Conservation (phyloP, 2,797 vertebrate species). For the Spinus pinus region DNA sequence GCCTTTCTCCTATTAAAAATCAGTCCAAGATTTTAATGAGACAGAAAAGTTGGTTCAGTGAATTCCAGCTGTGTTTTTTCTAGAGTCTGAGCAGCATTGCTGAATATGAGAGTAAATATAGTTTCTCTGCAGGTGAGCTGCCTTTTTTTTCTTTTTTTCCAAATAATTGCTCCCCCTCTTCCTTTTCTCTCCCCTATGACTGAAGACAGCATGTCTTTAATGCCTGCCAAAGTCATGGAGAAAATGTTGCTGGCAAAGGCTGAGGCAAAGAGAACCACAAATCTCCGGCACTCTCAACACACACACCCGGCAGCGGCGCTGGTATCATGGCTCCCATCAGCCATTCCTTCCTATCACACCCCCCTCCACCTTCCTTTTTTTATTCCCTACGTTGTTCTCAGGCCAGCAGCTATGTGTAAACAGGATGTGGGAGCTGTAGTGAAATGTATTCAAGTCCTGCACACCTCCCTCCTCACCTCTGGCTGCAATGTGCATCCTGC, state of each 20-base stretch:
- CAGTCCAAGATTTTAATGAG: not conserved
- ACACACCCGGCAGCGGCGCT: not conserved
- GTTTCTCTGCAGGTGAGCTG: not conserved
- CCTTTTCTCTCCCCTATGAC: not conserved
- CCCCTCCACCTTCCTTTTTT: constrained; percentile 16
- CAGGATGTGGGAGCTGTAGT: constrained; percentile 56
- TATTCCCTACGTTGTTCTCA: constrained; percentile 12
- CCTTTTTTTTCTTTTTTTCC: not conserved
- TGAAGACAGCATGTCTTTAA: not conserved
- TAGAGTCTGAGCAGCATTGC: not conserved
- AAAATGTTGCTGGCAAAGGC: not conserved
- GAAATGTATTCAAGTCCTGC: constrained; percentile 14
- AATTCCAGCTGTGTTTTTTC: not conserved
- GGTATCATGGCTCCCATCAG: not conserved
- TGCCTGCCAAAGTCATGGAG: not conserved
- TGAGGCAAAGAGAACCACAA: constrained; percentile 41
- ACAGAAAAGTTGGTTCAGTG: constrained; percentile 7
- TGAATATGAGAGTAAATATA: not conserved
- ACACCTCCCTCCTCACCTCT: constrained; percentile 59
- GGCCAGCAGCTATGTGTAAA: constrained; percentile 19
- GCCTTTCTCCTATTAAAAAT: not conserved
- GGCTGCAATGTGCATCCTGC: constrained; percentile 12
- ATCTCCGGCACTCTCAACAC: not conserved
- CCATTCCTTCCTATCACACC: not conserved
- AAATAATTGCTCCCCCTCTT: not conserved